These are phyloP conservation scores for Pecten maximus DNA, from an alignment of 2,888 invertebrate genomes.

Conservation along the genomic window DNA sequence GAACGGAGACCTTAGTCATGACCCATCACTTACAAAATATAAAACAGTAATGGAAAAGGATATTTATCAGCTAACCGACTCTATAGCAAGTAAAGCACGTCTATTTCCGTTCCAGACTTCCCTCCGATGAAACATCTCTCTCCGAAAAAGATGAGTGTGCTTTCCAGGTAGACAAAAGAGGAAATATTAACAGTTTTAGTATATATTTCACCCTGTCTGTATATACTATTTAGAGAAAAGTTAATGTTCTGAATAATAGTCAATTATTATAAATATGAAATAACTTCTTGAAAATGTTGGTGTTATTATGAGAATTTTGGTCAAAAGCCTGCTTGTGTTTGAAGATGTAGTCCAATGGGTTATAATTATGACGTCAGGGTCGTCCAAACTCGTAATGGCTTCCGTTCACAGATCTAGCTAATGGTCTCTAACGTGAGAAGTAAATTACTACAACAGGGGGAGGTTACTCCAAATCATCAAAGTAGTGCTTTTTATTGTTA, in stretches of 20 bases:
- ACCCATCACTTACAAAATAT: conserved; percentile 9
- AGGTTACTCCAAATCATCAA: background rate
- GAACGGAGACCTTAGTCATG: background rate
- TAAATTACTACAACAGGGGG: conserved; percentile 4
- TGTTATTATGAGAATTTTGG: background rate
- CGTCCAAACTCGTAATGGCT: background rate
- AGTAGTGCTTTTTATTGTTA: too few species aligned
- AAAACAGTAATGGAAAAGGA: conserved; percentile 2
- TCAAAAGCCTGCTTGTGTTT: background rate
- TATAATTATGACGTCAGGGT: background rate
- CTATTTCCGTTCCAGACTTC: background rate
- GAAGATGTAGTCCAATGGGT: background rate
- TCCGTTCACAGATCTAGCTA: background rate
- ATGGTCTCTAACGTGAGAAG: background rate
- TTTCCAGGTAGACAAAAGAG: background rate
- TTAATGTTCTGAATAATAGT: background rate
- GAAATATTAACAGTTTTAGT: background rate
- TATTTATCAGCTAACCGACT: background rate
- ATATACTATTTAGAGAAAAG: background rate
- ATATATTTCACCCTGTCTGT: background rate
- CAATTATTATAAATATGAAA: background rate
- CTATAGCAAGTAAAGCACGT: background rate
- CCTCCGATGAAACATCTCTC: background rate
- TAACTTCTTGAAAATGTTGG: background rate
- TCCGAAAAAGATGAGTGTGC: background rate